A percentile compares a stretch with the other conserved stretches of the same genome.
Conservation (phyloP, 2,888 invertebrate species). For the Pardosa pseudoannulata region DNA sequence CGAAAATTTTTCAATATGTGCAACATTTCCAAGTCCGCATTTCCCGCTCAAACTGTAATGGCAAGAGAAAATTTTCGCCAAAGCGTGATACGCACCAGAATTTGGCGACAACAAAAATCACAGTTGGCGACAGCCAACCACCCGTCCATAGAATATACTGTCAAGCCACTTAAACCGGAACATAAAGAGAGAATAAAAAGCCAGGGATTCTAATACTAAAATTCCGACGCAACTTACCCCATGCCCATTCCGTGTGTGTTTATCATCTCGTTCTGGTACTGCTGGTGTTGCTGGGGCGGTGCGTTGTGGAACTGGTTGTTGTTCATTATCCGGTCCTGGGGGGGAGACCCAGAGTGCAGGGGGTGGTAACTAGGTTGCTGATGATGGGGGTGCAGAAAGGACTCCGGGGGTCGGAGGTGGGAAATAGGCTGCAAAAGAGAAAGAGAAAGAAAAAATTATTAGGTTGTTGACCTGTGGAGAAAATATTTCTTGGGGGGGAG, state of each 20-base stretch:
- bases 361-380: slow-evolving; percentile 17
- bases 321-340: slow-evolving; percentile 53
- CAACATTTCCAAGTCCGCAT: too few relatives aligned
- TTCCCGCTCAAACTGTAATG: too few relatives aligned
- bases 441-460: background rate
- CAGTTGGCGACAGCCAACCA: too few relatives aligned
- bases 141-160: too few relatives aligned
- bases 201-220: too few relatives aligned
- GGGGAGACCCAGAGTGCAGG: slow-evolving; percentile 21
- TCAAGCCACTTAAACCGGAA: too few relatives aligned
- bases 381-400: slow-evolving; percentile 27
- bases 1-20: too few relatives aligned
- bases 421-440: slow-evolving; percentile 32
- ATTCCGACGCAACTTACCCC: slow-evolving; percentile 46
- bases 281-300: slow-evolving; percentile 54
- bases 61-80: too few relatives aligned
- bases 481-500: background rate
- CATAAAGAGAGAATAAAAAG: too few relatives aligned
- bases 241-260: slow-evolving; percentile 53
- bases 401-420: slow-evolving; percentile 46
- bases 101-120: too few relatives aligned
- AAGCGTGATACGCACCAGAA: too few relatives aligned
- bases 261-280: slow-evolving; percentile 63
- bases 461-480: background rate
- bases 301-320: slow-evolving; percentile 58